A percentile compares a stretch with the other conserved stretches of the same genome.
These are phyloP conservation scores for Mesocricetus auratus DNA, from an alignment of 2,113 vertebrate species.

Conservation along the genomic window DNA sequence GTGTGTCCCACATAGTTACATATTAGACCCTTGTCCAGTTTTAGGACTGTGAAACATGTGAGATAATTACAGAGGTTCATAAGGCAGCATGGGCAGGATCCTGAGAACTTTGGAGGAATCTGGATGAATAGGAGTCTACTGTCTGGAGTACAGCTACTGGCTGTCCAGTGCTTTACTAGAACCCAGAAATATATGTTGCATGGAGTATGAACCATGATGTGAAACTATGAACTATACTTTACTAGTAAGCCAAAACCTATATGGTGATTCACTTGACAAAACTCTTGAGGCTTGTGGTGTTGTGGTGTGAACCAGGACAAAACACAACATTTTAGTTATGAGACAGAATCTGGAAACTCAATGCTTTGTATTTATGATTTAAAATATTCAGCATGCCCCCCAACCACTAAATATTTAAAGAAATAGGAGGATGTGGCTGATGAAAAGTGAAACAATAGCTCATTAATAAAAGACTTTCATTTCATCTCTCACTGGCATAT, in stretches of 20 bases:
- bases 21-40: background rate
- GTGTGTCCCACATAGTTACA: background rate
- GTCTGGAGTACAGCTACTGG: background rate
- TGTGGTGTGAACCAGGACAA: background rate
- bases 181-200: background rate
- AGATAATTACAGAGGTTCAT: background rate
- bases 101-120: too few relatives aligned
- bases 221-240: background rate
- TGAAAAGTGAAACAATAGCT: background rate
- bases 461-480: constrained; percentile 42
- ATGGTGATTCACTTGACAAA: background rate
- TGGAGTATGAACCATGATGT: background rate
- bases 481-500: background rate
- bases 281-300: background rate
- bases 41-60: background rate
- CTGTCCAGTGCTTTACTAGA: background rate
- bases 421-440: background rate
- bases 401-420: background rate
- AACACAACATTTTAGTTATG: background rate
- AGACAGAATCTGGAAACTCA: background rate
- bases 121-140: background rate
- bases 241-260: background rate
- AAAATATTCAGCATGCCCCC: background rate
- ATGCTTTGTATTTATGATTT: background rate
- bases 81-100: background rate